A percentile compares a stretch with the other conserved stretches of the same genome.
phyloP scores from a whole-genome alignment of 1,140 invertebrate species.

The Anagrus nilaparvatae region DNA sequence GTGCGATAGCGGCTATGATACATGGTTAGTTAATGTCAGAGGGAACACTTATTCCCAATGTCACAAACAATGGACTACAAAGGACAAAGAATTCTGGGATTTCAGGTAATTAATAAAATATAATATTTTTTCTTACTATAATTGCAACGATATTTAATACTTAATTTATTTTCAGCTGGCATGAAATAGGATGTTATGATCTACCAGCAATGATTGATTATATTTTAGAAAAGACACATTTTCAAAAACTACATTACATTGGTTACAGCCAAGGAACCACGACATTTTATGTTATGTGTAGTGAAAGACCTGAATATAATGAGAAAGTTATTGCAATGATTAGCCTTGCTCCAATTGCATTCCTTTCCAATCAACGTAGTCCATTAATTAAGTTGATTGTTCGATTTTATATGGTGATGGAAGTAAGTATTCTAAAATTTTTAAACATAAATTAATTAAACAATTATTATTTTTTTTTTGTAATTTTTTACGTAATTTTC shows the following conservation, averaged over 20 bases:
- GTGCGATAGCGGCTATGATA: conserved; percentile 58
- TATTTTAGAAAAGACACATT: conserved; percentile 43
- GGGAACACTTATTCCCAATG: conserved; percentile 59
- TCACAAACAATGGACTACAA: conserved; percentile 46
- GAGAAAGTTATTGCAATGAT: conserved; percentile 49
- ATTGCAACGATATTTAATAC: not conserved
- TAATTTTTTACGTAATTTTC: no score
- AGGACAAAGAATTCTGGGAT: conserved; percentile 49
- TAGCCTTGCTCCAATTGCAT: conserved; percentile 55
- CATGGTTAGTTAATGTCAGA: conserved; percentile 65
- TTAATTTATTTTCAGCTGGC: conserved; percentile 34
- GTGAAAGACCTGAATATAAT: conserved; percentile 58
- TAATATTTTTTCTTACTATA: conserved; percentile 5
- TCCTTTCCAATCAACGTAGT: conserved; percentile 35
- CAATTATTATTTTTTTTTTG: no score
- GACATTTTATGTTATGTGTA: conserved; percentile 48
- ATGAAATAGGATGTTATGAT: conserved; percentile 47
- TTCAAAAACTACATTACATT: conserved; percentile 45
- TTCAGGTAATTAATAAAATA: conserved; percentile 35
- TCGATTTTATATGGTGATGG: conserved; percentile 28
- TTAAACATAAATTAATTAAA: conserved; percentile 12
- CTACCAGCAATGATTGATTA: conserved; percentile 51
- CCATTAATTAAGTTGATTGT: conserved; percentile 32
- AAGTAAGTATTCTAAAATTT: conserved; percentile 24
- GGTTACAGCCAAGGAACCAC: conserved; percentile 47